These are phyloP conservation scores for Falcaria lacertinaria DNA, from an alignment of 2,888 invertebrate species.

Conservation along the genomic window DNA sequence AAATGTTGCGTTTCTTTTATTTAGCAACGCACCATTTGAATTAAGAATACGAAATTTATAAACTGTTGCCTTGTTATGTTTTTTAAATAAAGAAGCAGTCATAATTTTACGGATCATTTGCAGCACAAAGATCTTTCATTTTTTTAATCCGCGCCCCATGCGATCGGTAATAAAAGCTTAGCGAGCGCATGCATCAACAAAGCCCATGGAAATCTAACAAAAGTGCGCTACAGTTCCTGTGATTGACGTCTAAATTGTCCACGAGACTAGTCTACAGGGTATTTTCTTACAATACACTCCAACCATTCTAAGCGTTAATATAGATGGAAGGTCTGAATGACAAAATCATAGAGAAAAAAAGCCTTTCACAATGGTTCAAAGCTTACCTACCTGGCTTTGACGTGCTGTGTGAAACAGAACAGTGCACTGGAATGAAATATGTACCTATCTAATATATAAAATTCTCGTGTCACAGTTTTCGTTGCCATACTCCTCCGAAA, in stretches of 20 bases:
- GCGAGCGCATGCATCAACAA: constrained; percentile 36
- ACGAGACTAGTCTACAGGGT: constrained; percentile 28
- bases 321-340: constrained; percentile 29
- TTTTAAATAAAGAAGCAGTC: constrained; percentile 39
- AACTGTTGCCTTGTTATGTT: not conserved
- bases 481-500: too few relatives aligned
- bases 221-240: constrained; percentile 35
- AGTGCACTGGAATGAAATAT: too few relatives aligned
- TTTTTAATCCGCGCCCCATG: constrained; percentile 28
- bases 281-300: constrained; percentile 44
- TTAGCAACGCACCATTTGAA: too few relatives aligned
- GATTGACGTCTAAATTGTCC: constrained; percentile 62
- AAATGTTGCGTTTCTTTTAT: too few relatives aligned
- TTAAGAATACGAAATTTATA: too few relatives aligned
- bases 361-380: constrained; percentile 21
- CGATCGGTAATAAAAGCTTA: constrained; percentile 28
- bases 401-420: constrained; percentile 24
- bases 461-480: too few relatives aligned
- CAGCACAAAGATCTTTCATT: constrained; percentile 38
- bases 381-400: constrained; percentile 24
- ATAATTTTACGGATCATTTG: constrained; percentile 63
- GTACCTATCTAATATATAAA: too few relatives aligned
- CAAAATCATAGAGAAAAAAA: constrained; percentile 29
- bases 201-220: constrained; percentile 47
- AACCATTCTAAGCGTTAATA: constrained; percentile 35